A percentile compares a stretch with the other conserved stretches of the same genome.
These are phyloP conservation scores for Steinernema khuongi DNA, from an alignment of 1,140 invertebrate species.

Conservation along the genomic window DNA sequence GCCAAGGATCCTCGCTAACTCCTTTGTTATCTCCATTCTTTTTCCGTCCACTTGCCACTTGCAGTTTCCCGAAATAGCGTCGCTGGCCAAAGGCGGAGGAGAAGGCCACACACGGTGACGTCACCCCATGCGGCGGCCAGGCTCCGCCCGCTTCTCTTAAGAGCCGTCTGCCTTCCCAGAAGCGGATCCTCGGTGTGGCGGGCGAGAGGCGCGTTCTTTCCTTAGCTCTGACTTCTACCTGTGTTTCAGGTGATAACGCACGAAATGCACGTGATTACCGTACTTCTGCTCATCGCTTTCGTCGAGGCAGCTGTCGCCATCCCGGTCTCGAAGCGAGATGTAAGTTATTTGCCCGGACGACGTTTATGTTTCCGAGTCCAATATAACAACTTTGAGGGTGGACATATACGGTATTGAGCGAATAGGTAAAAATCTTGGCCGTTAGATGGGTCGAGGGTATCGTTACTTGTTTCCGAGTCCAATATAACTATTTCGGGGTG, in stretches of 20 bases:
- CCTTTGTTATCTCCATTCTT: not conserved
- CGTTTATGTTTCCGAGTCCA: too few species aligned
- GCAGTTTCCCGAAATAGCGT: not conserved
- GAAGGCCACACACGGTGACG: not conserved
- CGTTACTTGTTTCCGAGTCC: too few species aligned
- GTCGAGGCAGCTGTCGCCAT: not conserved
- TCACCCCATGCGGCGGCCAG: not conserved
- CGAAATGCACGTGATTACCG: not conserved
- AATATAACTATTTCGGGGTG: too few species aligned
- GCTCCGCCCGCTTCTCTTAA: not conserved
- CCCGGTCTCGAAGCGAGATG: not conserved
- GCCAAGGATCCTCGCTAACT: too few species aligned
- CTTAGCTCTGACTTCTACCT: not conserved
- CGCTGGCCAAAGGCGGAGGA: slow-evolving; percentile 1
- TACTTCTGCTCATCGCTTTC: not conserved
- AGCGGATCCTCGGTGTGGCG: too few species aligned
- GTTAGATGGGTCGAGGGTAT: too few species aligned
- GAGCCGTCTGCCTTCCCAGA: too few species aligned
- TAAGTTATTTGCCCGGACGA: not conserved
- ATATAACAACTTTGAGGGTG: too few species aligned
- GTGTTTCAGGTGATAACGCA: not conserved
- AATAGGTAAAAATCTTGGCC: too few species aligned
- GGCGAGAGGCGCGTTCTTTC: not conserved
- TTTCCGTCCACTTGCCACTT: not conserved
- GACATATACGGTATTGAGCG: too few species aligned